Evolutionary conservation across 2,797 vertebrate genomes (phyloP).

Genomic region (Bucorvus abyssinicus): DNA sequence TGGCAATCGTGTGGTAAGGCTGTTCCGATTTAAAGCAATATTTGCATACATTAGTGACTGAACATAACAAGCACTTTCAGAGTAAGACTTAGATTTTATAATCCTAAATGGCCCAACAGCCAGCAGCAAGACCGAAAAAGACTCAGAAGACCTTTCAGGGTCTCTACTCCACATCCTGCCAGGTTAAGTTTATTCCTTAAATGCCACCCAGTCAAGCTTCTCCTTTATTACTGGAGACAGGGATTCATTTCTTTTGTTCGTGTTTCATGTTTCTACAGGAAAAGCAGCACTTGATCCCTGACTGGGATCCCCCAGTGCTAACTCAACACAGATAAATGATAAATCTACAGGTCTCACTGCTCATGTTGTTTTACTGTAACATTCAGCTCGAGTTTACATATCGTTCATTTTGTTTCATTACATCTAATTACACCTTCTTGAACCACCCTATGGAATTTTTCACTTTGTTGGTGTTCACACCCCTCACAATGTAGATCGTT

Average conservation of each 20-base stretch:
- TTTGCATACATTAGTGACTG: conserved; percentile 19
- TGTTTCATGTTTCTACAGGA: not conserved
- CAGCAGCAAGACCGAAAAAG: not conserved
- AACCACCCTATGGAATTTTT: conserved; percentile 9
- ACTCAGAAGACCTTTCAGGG: not conserved
- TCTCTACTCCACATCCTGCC: not conserved
- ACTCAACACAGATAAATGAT: not conserved
- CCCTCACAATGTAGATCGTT: not conserved
- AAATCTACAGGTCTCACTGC: not conserved
- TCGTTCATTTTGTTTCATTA: not conserved
- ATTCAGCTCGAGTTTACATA: conserved; percentile 1
- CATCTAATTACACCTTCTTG: not conserved
- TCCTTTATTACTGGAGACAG: not conserved
- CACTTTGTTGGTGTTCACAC: not conserved
- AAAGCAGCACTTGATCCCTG: not conserved
- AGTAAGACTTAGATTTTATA: not conserved
- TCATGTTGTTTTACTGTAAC: not conserved
- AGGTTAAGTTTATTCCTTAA: not conserved
- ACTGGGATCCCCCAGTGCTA: not conserved
- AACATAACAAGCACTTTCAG: not conserved
- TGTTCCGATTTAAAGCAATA: conserved; percentile 68
- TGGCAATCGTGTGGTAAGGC: conserved; percentile 88
- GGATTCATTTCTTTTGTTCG: not conserved
- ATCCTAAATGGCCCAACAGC: not conserved
- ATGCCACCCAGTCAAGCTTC: not conserved